Percentiles rank a stretch among this genome's conserved stretches.
These are phyloP conservation scores for Ariopsis seemanni DNA, from an alignment of 2,113 vertebrate species.

Conservation along the genomic window DNA sequence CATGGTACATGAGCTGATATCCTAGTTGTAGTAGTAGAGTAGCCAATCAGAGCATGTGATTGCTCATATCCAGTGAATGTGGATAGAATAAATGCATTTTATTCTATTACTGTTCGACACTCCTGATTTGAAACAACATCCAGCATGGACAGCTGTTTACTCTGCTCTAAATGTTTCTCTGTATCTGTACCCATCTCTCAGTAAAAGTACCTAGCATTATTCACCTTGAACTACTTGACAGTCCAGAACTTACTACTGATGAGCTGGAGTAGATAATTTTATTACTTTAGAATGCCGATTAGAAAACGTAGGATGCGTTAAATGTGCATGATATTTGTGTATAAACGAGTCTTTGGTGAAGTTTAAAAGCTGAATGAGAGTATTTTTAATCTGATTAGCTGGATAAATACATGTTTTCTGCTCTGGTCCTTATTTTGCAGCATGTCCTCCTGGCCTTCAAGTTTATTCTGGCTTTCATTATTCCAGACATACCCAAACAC, in stretches of 20 bases:
- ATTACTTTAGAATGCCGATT: neutral
- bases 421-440: slow-evolving; percentile 67
- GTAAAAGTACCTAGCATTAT: neutral
- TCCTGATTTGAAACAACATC: slow-evolving; percentile 10
- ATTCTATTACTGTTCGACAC: too few relatives aligned
- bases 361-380: neutral
- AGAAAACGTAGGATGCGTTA: neutral
- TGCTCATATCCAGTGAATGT: too few relatives aligned
- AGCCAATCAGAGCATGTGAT: too few relatives aligned
- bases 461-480: slow-evolving; percentile 89
- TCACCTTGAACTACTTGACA: neutral
- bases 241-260: neutral
- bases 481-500: slow-evolving; percentile 88
- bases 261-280: neutral
- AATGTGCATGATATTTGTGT: neutral
- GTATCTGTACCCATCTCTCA: neutral
- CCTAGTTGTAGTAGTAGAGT: too few relatives aligned
- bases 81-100: too few relatives aligned
- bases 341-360: neutral
- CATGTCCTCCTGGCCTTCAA: slow-evolving; percentile 86
- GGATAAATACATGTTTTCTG: neutral
- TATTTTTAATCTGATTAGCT: neutral
- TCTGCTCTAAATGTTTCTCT: neutral
- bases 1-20: too few relatives aligned
- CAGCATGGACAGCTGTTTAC: neutral